A percentile compares a stretch with the other conserved stretches of the same genome.
Conservation (phyloP, 2,888 invertebrate genomes). For the Hofmannophila pseudospretella region DNA sequence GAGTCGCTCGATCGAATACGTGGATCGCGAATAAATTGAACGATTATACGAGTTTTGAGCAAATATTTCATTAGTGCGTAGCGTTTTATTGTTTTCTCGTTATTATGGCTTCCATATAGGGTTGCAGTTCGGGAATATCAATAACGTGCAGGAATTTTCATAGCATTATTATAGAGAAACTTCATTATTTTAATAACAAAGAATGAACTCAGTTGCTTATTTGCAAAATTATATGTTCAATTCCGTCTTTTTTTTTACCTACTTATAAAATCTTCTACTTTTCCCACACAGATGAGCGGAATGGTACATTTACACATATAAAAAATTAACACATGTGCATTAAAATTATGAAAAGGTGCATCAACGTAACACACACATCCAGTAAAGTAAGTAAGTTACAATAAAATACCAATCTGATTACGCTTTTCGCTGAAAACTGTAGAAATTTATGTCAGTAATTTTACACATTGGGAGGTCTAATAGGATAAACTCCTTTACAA, state of each 20-base stretch:
- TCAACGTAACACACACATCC: too few relatives aligned
- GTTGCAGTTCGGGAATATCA: slow-evolving; percentile 14
- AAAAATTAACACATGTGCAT: too few relatives aligned
- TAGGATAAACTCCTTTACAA: neutral
- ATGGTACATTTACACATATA: too few relatives aligned
- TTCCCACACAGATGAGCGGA: too few relatives aligned
- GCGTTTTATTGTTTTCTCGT: slow-evolving; percentile 33
- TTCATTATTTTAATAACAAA: neutral
- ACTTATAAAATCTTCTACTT: too few relatives aligned
- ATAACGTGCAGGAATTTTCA: slow-evolving; percentile 14
- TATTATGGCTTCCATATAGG: slow-evolving; percentile 16
- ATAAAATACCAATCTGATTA: too few relatives aligned
- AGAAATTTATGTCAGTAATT: too few relatives aligned
- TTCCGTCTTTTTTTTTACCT: too few relatives aligned
- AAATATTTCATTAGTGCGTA: slow-evolving; percentile 39
- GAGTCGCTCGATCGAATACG: slow-evolving; percentile 53
- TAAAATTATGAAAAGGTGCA: too few relatives aligned
- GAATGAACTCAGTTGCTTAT: neutral
- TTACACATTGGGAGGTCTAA: slow-evolving; percentile 29
- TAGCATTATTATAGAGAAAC: slow-evolving; percentile 1
- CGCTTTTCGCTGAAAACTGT: too few relatives aligned
- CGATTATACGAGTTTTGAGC: slow-evolving; percentile 48
- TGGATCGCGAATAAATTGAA: slow-evolving; percentile 45
- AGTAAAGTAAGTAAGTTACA: too few relatives aligned
- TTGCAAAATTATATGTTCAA: neutral